phyloP scores from a whole-genome alignment of 2,797 vertebrate species.

The Pteronotus mesoamericanus region DNA sequence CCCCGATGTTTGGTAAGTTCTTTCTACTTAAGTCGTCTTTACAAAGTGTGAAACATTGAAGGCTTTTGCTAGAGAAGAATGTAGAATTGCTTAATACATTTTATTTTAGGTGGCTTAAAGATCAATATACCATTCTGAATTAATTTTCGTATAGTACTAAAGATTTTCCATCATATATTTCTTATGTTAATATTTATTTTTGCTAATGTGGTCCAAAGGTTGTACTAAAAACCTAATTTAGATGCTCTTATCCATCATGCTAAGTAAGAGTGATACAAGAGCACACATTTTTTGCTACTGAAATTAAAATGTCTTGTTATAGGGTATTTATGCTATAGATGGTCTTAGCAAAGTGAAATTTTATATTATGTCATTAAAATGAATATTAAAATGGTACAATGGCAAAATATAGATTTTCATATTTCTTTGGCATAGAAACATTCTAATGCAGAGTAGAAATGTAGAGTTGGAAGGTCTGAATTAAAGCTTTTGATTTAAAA shows the following conservation, averaged over 20 bases:
- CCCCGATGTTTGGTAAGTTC: background rate
- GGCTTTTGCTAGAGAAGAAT: slow-evolving; percentile 64
- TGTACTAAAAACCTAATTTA: slow-evolving; percentile 65
- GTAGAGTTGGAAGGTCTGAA: background rate
- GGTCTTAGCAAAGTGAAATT: slow-evolving; percentile 76
- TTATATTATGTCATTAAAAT: slow-evolving; percentile 79
- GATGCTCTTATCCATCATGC: slow-evolving; percentile 70
- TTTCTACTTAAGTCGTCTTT: slow-evolving; percentile 18
- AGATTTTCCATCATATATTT: slow-evolving; percentile 81
- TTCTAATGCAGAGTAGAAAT: slow-evolving; percentile 64
- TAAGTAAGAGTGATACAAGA: slow-evolving; percentile 39
- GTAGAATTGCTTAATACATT: slow-evolving; percentile 60
- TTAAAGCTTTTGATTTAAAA: slow-evolving; percentile 34
- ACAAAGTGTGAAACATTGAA: slow-evolving; percentile 9
- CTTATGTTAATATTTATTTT: slow-evolving; percentile 82
- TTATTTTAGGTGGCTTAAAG: slow-evolving; percentile 63
- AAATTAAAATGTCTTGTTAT: slow-evolving; percentile 79
- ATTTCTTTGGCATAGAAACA: slow-evolving; percentile 63
- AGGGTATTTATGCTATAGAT: slow-evolving; percentile 76
- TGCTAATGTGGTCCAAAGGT: slow-evolving; percentile 79
- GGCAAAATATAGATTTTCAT: slow-evolving; percentile 79
- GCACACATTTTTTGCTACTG: slow-evolving; percentile 65
- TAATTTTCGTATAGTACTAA: slow-evolving; percentile 71
- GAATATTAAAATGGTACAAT: slow-evolving; percentile 79
- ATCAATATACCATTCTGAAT: slow-evolving; percentile 74